A percentile compares a stretch with the other conserved stretches of the same genome.
phyloP scores from a whole-genome alignment of 2,797 vertebrate species.

The Coregonus sp. region DNA sequence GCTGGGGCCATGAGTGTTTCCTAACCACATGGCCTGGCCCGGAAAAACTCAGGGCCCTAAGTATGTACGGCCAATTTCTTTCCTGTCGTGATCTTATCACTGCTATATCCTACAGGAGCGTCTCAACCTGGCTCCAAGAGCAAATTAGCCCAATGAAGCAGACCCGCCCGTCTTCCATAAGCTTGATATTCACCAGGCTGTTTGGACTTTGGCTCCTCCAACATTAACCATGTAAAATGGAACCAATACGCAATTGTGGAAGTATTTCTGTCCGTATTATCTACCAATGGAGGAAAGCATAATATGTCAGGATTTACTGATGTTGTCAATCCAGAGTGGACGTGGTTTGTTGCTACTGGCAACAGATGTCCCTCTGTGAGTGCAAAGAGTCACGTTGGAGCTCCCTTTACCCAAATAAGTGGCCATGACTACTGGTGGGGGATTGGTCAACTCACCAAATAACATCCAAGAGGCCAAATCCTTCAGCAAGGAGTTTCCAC shows the following conservation, averaged over 20 bases:
- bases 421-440: background rate
- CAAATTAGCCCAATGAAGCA: constrained; percentile 6
- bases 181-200: constrained; percentile 17
- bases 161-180: background rate
- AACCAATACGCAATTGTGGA: constrained; percentile 28
- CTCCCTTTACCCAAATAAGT: background rate
- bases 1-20: background rate
- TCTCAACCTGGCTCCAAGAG: background rate
- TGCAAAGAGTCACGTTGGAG: background rate
- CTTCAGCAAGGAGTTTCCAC: background rate
- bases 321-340: background rate
- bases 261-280: constrained; percentile 33
- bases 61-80: background rate
- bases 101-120: background rate
- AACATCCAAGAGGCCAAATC: background rate
- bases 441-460: background rate
- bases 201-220: constrained; percentile 20
- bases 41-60: no score
- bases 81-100: background rate
- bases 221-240: constrained; percentile 26
- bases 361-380: background rate
- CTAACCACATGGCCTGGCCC: background rate
- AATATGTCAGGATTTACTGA: background rate
- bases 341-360: background rate
- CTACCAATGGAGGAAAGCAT: constrained; percentile 21